Evolutionary conservation across 2,113 vertebrate species (phyloP), one percentile per base, ranked within the genome.

Genomic region (Bos indicus): DNA sequence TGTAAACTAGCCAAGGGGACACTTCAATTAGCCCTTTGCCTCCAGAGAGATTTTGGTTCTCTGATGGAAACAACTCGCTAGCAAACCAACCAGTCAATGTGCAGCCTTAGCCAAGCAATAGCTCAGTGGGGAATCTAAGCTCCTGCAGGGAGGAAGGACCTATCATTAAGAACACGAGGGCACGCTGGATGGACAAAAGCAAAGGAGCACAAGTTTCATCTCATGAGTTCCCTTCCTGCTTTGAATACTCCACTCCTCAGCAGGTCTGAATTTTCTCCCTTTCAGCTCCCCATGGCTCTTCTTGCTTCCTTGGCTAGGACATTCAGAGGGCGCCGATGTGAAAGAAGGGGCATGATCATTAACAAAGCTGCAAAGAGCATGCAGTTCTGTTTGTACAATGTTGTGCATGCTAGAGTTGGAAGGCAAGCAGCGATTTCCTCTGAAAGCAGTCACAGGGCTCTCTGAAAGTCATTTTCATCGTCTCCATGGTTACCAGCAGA

Each of bases 401-500:
- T 52, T 51, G 43, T 26, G 26, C n/a, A 48, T 83, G 48, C 85
- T 98, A 60, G 52, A 80, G 14, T 95, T 97, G 96, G 91, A 96
- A 98, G 98, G 78, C 48, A 7, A 97, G 28, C 19, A 46, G 23
- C 71, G 16, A 57, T 97, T 97, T 98, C 71, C 57, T 98, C 97
- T 96, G 94, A 96, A 93, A 95, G 97, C 80, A 98, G 88, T 77
- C 86, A 67, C 51, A 28, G 52, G 12, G 30, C 94, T 97, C 67
- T 64, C 81, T 78, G 46, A 94, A 97, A 15, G 3, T 82, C 62
- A 97, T 94, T 97, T 98, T 96, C 77, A 89, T 1, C 0, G 95
- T 99, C 83, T 96, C 98, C 96, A 97, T 96, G 97, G 97, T 95
- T 97, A 98, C 86, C 3, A 25, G 64, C 83, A 98, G 97, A 96